phyloP scores from a whole-genome alignment of 2,797 vertebrate species.

The Ambastaia sidthimunki region DNA sequence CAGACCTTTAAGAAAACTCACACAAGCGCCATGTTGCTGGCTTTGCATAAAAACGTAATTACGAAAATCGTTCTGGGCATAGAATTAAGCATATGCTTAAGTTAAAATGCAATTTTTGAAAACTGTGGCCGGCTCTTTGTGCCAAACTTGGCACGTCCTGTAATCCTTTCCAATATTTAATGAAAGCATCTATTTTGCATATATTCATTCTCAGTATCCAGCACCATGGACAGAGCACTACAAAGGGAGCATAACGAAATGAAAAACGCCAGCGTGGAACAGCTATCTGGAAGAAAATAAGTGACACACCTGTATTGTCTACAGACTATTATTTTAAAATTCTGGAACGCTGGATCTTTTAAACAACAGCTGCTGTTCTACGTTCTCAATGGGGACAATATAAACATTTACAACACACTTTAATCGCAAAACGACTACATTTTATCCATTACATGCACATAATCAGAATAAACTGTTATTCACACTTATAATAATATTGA shows the following conservation, averaged over 20 bases:
- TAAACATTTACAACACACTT: background rate
- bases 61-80: background rate
- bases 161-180: conserved; percentile 23
- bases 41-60: conserved; percentile 11
- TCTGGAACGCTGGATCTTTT: background rate
- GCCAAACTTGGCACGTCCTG: too few relatives aligned
- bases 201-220: conserved; percentile 51
- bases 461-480: background rate
- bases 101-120: conserved; percentile 11
- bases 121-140: background rate
- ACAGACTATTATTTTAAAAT: background rate
- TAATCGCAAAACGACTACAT: too few relatives aligned
- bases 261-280: conserved; percentile 18
- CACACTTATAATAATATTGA: background rate
- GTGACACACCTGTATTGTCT: background rate
- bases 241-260: conserved; percentile 47
- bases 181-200: conserved; percentile 46
- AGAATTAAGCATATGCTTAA: conserved; percentile 21
- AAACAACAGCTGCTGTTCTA: background rate
- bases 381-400: background rate
- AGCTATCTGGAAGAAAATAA: background rate
- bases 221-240: conserved; percentile 65
- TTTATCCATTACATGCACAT: background rate
- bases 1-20: background rate
- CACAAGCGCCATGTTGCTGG: conserved; percentile 3